Conservation (phyloP, 2,113 vertebrate species). For the Eretmochelys imbricata region DNA sequence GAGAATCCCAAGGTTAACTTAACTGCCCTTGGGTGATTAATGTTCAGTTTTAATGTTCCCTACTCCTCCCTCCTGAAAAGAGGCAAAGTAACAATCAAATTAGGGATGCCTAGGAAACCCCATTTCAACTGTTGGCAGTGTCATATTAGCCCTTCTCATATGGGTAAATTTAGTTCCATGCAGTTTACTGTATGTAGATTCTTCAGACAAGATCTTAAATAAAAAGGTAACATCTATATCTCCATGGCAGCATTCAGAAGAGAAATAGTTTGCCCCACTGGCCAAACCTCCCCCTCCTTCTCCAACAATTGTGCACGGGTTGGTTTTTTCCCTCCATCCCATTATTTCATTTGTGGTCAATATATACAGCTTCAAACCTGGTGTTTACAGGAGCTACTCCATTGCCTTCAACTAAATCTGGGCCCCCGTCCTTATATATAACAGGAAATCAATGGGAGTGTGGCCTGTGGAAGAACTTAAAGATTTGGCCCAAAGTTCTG, state of each 20-base stretch:
- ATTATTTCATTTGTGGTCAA: background rate
- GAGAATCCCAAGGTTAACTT: background rate
- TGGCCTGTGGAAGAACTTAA: background rate
- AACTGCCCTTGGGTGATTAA: background rate
- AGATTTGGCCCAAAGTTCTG: background rate
- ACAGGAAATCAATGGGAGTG: background rate
- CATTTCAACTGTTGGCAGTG: background rate
- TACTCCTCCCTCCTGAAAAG: background rate
- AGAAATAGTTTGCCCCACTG: background rate
- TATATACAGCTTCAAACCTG: background rate
- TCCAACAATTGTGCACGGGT: background rate
- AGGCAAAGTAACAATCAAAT: background rate
- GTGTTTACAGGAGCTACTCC: background rate
- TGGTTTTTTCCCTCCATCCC: background rate
- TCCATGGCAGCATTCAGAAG: fast-evolving
- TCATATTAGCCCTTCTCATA: conserved; percentile 30
- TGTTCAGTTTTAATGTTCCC: background rate
- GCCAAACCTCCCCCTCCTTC: background rate
- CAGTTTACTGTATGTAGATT: conserved; percentile 34
- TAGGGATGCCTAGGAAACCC: background rate
- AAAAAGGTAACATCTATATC: conserved; percentile 16
- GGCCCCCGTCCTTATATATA: background rate
- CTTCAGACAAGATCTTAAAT: conserved; percentile 42
- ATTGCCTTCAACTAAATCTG: background rate
- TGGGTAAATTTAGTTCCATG: conserved; percentile 58